Percentiles rank a stretch among this genome's conserved stretches.
Conservation (phyloP, 2,113 vertebrate genomes). For the Chionomys nivalis region DNA sequence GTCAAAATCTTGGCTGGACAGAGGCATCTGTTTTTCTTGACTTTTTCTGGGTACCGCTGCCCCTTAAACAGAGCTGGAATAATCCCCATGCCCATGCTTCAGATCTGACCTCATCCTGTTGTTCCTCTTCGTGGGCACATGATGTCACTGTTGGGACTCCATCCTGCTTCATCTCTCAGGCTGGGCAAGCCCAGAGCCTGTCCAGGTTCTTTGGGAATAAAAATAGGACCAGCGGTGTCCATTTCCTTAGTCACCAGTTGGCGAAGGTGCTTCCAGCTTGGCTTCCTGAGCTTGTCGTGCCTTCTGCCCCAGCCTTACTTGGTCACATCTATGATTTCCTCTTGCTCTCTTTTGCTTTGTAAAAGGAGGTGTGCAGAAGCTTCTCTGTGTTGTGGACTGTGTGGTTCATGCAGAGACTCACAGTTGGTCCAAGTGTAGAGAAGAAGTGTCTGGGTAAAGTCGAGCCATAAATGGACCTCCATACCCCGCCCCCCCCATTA, state of each 20-base stretch:
- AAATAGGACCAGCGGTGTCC: not conserved
- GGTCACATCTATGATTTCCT: not conserved
- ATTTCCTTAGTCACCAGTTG: not conserved
- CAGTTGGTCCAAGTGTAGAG: not conserved
- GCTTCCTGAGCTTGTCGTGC: not conserved
- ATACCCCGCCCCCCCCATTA: fast-evolving
- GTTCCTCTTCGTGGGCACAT: not conserved
- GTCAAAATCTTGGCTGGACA: not conserved
- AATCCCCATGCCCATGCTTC: fast-evolving
- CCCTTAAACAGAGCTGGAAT: not conserved
- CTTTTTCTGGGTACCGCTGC: not conserved
- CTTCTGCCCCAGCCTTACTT: not conserved
- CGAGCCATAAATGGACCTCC: not conserved
- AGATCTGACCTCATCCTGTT: not conserved
- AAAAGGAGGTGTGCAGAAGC: not conserved
- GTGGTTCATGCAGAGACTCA: not conserved
- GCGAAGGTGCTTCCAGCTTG: not conserved
- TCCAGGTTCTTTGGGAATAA: not conserved
- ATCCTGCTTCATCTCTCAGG: not conserved
- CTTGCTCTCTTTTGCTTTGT: not conserved
- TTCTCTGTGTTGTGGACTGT: not conserved
- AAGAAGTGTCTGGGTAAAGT: not conserved
- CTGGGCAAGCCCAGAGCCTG: not conserved
- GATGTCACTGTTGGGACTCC: constrained; percentile 67
- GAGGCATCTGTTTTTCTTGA: not conserved